phyloP scores from a whole-genome alignment of 2,113 vertebrate species.

The Trachemys scripta region DNA sequence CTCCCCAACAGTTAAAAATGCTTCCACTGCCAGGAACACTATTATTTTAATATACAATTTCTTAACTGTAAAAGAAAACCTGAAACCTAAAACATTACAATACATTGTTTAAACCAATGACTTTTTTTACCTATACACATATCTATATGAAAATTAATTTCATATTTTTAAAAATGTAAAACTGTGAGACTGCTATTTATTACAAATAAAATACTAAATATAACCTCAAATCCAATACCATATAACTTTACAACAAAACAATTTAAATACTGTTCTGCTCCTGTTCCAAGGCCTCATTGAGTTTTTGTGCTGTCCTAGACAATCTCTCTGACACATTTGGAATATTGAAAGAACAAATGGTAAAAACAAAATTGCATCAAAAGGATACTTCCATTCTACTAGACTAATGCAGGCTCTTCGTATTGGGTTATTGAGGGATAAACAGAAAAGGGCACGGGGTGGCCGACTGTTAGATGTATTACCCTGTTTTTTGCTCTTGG shows the following conservation, averaged over 20 bases:
- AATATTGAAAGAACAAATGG: background rate
- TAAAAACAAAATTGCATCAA: conserved; percentile 46
- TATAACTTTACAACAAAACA: background rate
- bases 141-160: background rate
- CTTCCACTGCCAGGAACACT: background rate
- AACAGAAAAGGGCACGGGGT: conserved; percentile 96
- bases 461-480: conserved; percentile 94
- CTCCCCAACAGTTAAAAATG: background rate
- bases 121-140: background rate
- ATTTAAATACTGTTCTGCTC: background rate
- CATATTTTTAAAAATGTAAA: background rate
- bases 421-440: conserved; percentile 98
- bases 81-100: background rate
- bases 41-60: background rate
- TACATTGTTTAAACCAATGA: background rate
- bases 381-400: conserved; percentile 99
- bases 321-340: background rate
- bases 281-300: background rate
- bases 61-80: background rate
- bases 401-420: conserved; percentile 99
- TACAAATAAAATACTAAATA: background rate
- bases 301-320: conserved; percentile 4
- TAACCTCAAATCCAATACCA: background rate
- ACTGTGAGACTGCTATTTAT: background rate
- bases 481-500: conserved; percentile 99